Evolutionary conservation across 2,797 vertebrate species (phyloP).

Genomic region (Brachyalestes nurse): DNA sequence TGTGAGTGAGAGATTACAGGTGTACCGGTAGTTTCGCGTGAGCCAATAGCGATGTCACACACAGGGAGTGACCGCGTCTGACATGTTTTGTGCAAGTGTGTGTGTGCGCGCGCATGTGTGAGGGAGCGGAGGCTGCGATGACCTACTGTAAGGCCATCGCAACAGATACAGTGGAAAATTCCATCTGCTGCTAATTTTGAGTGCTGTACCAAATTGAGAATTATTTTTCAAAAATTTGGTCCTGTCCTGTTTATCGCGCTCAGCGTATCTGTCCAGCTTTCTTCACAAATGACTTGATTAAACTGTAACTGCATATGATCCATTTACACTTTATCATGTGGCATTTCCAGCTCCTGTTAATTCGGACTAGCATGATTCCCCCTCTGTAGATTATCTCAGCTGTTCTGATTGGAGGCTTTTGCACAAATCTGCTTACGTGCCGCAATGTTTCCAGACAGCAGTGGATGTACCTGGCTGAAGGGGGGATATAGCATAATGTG

Average conservation of each 20-base stretch:
- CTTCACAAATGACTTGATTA: background rate
- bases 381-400: conserved; percentile 42
- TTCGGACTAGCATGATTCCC: conserved; percentile 25
- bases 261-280: background rate
- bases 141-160: background rate
- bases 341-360: conserved; percentile 26
- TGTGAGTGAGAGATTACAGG: background rate
- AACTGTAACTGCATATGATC: background rate
- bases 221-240: background rate
- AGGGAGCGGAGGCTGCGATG: background rate
- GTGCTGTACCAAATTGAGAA: background rate
- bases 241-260: background rate
- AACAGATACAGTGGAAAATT: background rate
- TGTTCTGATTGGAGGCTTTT: conserved; percentile 43
- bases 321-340: background rate
- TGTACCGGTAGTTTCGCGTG: background rate
- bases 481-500: conserved; percentile 23
- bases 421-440: conserved; percentile 41
- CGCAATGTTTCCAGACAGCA: conserved; percentile 14
- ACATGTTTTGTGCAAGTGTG: too few relatives aligned
- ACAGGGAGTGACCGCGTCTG: background rate
- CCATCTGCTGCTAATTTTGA: background rate
- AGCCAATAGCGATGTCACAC: background rate
- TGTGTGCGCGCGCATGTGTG: background rate
- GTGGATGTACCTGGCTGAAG: conserved; percentile 44